Conservation (phyloP, 2,888 invertebrate genomes). For the Rambutsinella grinnellia region DNA sequence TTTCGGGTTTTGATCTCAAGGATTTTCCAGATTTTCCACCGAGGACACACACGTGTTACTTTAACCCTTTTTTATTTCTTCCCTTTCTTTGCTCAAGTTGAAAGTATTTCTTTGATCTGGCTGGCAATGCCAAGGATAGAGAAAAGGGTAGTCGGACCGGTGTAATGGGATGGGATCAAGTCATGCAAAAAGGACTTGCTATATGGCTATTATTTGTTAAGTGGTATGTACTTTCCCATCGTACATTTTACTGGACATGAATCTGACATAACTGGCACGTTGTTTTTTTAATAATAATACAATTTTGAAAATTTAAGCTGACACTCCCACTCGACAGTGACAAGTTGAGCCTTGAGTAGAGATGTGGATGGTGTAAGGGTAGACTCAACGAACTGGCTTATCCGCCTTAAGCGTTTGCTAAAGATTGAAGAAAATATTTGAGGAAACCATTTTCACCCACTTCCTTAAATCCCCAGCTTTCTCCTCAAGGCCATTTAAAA, state of each 20-base stretch:
- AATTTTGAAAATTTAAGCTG: constrained; percentile 40
- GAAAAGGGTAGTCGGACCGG: neutral
- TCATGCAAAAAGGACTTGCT: neutral
- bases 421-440: too few relatives aligned
- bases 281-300: constrained; percentile 24
- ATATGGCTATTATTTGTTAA: neutral
- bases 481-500: too few relatives aligned
- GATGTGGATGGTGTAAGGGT: neutral
- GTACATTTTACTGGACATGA: neutral
- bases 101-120: neutral
- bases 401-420: too few relatives aligned
- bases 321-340: constrained; percentile 14
- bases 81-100: constrained; percentile 1
- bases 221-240: neutral
- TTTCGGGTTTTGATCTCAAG: constrained; percentile 47
- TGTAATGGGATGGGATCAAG: too few relatives aligned
- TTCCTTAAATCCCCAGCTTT: neutral
- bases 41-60: constrained; percentile 7
- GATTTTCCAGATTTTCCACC: constrained; percentile 37
- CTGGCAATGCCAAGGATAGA: neutral
- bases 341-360: constrained; percentile 27
- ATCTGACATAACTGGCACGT: neutral
- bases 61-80: constrained; percentile 19
- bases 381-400: too few relatives aligned
- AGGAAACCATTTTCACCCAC: neutral